phyloP scores from a whole-genome alignment of 2,888 invertebrate genomes.

The Pristionchus entomophagus region DNA sequence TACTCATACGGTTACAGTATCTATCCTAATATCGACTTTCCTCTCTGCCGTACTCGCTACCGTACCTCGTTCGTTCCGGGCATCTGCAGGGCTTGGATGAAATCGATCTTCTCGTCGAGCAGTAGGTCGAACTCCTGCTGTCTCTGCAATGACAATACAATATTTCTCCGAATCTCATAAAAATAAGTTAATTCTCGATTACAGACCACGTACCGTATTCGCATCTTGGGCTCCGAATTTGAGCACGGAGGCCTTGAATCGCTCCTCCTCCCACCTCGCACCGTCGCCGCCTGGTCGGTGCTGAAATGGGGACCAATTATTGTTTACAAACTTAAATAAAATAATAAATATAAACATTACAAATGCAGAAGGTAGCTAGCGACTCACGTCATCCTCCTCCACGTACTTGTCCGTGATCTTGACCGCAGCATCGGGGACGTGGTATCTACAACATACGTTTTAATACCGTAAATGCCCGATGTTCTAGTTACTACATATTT shows the following conservation, averaged over 20 bases:
- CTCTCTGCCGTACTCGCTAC: neutral
- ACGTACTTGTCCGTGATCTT: constrained; percentile 63
- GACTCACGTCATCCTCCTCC: constrained; percentile 68
- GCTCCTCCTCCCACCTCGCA: constrained; percentile 97
- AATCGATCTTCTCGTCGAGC: constrained; percentile 94
- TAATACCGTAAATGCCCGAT: too few relatives aligned
- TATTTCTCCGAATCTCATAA: neutral
- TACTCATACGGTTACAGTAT: too few relatives aligned
- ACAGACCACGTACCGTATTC: constrained; percentile 57
- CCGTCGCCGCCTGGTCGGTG: constrained; percentile 80
- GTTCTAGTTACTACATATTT: too few relatives aligned
- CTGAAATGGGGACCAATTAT: too few relatives aligned
- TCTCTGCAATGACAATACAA: constrained; percentile 60
- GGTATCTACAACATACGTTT: constrained; percentile 66
- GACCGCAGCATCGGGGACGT: constrained; percentile 68
- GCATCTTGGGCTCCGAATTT: constrained; percentile 94
- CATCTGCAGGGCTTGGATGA: constrained; percentile 85
- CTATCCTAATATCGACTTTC: too few relatives aligned
- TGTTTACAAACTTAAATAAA: neutral
- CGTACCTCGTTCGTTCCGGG: constrained; percentile 77
- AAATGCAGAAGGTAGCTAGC: too few relatives aligned
- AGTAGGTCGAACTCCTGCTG: constrained; percentile 89
- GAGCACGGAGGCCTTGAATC: constrained; percentile 87
- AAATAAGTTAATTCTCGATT: neutral
- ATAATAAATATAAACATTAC: neutral